A percentile compares a stretch with the other conserved stretches of the same genome.
Evolutionary conservation across 2,888 invertebrate species (phyloP).

Genomic region (Rhagophthalmus giganteus): DNA sequence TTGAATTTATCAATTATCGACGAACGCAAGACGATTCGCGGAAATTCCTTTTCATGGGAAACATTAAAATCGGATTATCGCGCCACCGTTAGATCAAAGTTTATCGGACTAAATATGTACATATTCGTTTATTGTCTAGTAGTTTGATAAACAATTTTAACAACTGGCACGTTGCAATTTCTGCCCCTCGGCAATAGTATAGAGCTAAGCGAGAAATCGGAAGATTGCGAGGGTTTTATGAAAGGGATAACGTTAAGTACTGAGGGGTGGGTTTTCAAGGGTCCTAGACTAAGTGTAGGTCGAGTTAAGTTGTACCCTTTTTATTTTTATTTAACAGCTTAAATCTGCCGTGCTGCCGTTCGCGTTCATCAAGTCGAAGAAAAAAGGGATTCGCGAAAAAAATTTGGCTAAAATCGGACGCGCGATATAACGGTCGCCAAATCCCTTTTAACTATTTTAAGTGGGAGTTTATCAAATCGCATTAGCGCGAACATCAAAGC

Average conservation of each 20-base stretch:
- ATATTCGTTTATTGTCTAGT: no score
- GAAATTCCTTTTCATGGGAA: no score
- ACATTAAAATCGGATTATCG: no score
- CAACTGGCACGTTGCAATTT: no score
- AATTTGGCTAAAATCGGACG: no score
- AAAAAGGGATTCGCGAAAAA: no score
- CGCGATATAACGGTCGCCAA: neutral
- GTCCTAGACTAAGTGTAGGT: conserved; percentile 9
- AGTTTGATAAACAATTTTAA: no score
- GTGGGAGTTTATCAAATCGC: conserved; percentile 2
- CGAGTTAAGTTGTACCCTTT: conserved; percentile 12
- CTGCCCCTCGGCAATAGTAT: conserved; percentile 13
- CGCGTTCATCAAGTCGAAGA: neutral
- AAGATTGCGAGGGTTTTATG: conserved; percentile 10
- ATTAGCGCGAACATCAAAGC: conserved; percentile 1
- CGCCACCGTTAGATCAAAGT: no score
- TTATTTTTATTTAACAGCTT: conserved; percentile 14
- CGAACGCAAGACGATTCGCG: no score
- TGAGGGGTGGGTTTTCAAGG: conserved; percentile 22
- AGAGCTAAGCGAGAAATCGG: conserved; percentile 16
- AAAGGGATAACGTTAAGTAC: conserved; percentile 24
- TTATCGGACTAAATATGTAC: no score
- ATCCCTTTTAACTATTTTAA: conserved; percentile 1
- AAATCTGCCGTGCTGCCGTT: conserved; percentile 7
- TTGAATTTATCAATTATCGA: no score